A percentile compares a stretch with the other conserved stretches of the same genome.
These are phyloP conservation scores for Melanotus villosus DNA, from an alignment of 2,888 invertebrate species.

Conservation along the genomic window DNA sequence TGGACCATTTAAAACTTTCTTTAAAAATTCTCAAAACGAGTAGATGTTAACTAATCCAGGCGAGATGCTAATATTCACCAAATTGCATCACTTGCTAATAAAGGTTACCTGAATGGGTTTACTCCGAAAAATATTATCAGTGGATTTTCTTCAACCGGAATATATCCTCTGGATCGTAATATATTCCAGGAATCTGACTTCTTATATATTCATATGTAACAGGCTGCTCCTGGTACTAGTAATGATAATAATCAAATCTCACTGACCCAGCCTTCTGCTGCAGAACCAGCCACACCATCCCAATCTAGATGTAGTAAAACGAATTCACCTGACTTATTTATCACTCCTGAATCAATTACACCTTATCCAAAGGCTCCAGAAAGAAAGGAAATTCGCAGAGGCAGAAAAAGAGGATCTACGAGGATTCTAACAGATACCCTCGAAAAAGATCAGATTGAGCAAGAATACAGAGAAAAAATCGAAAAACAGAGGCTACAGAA, in stretches of 20 bases:
- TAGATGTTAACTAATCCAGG: constrained; percentile 17
- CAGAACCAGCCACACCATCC: background rate
- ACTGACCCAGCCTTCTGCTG: background rate
- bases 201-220: constrained; percentile 4
- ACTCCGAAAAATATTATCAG: background rate
- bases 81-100: too few species aligned
- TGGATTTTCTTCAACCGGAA: too few species aligned
- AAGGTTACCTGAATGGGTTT: background rate
- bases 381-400: background rate
- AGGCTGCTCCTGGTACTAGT: background rate
- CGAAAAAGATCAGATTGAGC: background rate
- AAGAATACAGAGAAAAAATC: background rate
- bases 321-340: background rate
- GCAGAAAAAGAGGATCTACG: background rate
- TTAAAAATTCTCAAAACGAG: constrained; percentile 16
- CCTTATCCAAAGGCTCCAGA: constrained; percentile 2
- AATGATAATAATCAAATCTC: background rate
- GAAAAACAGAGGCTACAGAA: background rate
- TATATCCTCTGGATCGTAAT: background rate
- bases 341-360: constrained; percentile 1
- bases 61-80: too few species aligned
- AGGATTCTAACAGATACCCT: constrained; percentile 2
- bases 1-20: too few species aligned
- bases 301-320: background rate
- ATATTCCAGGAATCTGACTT: background rate